phyloP scores from a whole-genome alignment of 2,888 invertebrate species.

The Drosophila kanekoi region DNA sequence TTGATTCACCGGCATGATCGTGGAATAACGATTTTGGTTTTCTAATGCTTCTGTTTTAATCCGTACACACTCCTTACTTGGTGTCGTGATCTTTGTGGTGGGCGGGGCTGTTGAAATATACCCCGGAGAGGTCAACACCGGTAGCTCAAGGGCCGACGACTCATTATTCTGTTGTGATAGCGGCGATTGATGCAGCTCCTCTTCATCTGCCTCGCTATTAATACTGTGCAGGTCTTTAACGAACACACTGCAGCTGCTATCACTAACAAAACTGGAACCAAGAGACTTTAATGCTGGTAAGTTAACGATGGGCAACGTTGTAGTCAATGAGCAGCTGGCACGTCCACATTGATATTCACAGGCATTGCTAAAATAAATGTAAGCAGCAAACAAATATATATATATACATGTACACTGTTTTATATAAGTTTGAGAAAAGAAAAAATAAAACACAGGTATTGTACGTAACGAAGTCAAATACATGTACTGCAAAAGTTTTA shows the following conservation, averaged over 20 bases:
- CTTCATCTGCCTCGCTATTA: conserved; percentile 48
- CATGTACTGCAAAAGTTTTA: too few species aligned
- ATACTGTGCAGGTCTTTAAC: conserved; percentile 47
- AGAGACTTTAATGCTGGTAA: conserved; percentile 50
- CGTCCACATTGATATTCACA: conserved; percentile 75
- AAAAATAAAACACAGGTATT: too few species aligned
- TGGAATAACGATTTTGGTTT: conserved; percentile 12
- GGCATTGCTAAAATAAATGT: conserved; percentile 54
- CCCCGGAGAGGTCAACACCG: too few species aligned
- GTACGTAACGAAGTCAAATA: too few species aligned
- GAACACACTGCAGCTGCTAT: conserved; percentile 7
- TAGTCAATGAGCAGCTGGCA: conserved; percentile 47
- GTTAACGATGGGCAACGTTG: conserved; percentile 65
- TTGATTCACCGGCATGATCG: conserved; percentile 18
- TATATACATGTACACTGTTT: not conserved
- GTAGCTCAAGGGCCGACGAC: too few species aligned
- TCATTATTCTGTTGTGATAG: too few species aligned
- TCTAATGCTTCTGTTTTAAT: not conserved
- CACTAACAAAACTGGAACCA: conserved; percentile 23
- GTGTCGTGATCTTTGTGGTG: conserved; percentile 60
- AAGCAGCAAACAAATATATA: not conserved
- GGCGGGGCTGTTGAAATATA: conserved; percentile 37
- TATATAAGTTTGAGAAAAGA: too few species aligned
- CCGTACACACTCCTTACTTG: conserved; percentile 31
- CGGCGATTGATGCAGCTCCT: not conserved